Evolutionary conservation across 2,888 invertebrate species (phyloP), one percentile per base, ranked within the genome.

Genomic region (Drosophila neonasuta): DNA sequence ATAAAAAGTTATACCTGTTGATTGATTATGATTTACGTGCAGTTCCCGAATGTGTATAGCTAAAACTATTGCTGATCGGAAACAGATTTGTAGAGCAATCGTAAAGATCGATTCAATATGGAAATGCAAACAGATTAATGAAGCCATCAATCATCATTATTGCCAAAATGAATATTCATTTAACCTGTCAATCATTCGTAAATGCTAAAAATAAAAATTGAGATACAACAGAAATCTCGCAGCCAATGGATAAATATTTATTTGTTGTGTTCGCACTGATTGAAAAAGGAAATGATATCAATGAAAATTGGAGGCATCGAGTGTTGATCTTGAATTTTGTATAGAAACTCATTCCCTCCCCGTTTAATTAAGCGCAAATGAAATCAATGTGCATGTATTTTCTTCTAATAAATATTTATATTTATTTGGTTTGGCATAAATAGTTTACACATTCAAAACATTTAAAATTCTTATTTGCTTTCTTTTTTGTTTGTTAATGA

Each of bases 401-500:
- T 10, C 42, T 65, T 60, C 67, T 64, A 82, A 70, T 70, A 64
- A 77, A 77, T 77, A 77, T 82, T 83, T 82, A 76, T 78, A 77
- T 82, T 83, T 82, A 76, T 78, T 55, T 77, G 55, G 60, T 41
- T 66, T 79, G 70, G 74, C 80, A 84, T 68, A 77, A 86, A 65
- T 79, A 72, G 68, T 82, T 83, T 78, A 71, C 81, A 73, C 72
- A 79, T 73, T 76, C 74, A 87, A 87, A 80, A 87, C 84, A 85
- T 71, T 81, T 73, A 84, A 88, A 81, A 81, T 83, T 72, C 84
- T 59, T 45, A 39, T 56, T 39, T 52, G 41, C 62, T 57, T 57
- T 59, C 61, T 36, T 9, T 60, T 32, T 39, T 57, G 8, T 20
- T 52, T 67, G 42, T 59, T 60, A 34, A 39, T 55, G 49, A 63